These are phyloP conservation scores for Mythimna albipuncta DNA, from an alignment of 2,888 invertebrate genomes.

Conservation along the genomic window DNA sequence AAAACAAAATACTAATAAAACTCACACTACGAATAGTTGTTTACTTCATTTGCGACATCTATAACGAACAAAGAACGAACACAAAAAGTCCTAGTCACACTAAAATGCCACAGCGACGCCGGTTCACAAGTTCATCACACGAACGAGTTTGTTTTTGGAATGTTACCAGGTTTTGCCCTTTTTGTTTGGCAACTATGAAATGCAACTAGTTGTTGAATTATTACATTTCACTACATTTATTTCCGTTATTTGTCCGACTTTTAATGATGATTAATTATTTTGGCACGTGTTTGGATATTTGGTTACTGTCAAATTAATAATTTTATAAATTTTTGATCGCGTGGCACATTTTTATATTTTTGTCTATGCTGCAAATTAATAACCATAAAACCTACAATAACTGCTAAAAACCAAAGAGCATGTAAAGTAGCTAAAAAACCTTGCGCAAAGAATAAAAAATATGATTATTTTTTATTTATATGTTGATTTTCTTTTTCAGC, in stretches of 20 bases:
- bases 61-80: conserved; percentile 88
- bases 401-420: conserved; percentile 6
- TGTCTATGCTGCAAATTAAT: conserved; percentile 70
- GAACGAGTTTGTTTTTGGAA: conserved; percentile 86
- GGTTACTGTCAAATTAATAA: conserved; percentile 76
- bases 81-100: conserved; percentile 85
- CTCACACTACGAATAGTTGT: conserved; percentile 79
- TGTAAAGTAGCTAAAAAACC: no score
- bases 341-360: conserved; percentile 77
- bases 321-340: conserved; percentile 78
- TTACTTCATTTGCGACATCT: conserved; percentile 88
- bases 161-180: conserved; percentile 85
- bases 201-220: conserved; percentile 53
- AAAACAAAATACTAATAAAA: conserved; percentile 85
- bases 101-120: conserved; percentile 88
- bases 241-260: conserved; percentile 45
- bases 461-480: background rate
- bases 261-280: conserved; percentile 53
- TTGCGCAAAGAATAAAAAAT: background rate
- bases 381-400: conserved; percentile 1
- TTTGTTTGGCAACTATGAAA: conserved; percentile 64
- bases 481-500: background rate
- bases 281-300: conserved; percentile 75
- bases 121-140: conserved; percentile 89
- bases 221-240: conserved; percentile 65